Conservation (phyloP, 2,797 vertebrate species). For the Melanotaenia maccullochi region DNA sequence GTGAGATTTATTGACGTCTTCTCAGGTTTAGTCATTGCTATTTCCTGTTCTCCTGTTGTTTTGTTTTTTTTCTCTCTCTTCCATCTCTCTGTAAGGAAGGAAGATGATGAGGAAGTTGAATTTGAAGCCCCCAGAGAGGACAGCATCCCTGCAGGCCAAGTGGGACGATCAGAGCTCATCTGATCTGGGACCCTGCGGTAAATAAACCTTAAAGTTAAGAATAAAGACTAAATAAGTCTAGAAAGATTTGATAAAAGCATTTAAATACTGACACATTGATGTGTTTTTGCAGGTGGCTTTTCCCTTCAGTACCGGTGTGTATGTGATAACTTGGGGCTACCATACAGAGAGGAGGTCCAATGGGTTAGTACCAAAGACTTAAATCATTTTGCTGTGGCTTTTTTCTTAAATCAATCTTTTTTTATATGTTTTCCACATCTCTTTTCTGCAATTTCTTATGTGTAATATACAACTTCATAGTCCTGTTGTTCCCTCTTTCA, state of each 20-base stretch:
- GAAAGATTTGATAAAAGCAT: not conserved
- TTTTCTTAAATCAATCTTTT: not conserved
- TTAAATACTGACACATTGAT: not conserved
- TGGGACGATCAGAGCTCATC: slow-evolving; percentile 90
- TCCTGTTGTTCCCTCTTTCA: not conserved
- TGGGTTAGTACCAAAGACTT: slow-evolving; percentile 85
- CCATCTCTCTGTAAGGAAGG: slow-evolving; percentile 73
- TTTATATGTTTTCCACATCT: not conserved
- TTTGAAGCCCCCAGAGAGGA: slow-evolving; percentile 89
- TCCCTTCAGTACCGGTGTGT: slow-evolving; percentile 95
- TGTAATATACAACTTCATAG: not conserved
- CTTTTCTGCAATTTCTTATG: not conserved
- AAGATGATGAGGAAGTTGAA: slow-evolving; percentile 91
- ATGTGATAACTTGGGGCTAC: slow-evolving; percentile 91
- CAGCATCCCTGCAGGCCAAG: slow-evolving; percentile 83
- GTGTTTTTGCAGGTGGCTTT: slow-evolving; percentile 87
- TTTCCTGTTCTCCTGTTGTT: not conserved
- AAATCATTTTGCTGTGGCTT: not conserved
- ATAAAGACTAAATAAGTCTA: rapidly evolving
- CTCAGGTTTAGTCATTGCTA: not conserved
- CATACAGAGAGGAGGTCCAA: slow-evolving; percentile 94
- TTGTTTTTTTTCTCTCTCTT: not conserved
- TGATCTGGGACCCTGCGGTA: slow-evolving; percentile 94
- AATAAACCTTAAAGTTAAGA: not conserved
- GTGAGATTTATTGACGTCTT: not conserved